These are phyloP conservation scores for Podargus strigoides DNA, from an alignment of 2,797 vertebrate genomes.

Conservation along the genomic window DNA sequence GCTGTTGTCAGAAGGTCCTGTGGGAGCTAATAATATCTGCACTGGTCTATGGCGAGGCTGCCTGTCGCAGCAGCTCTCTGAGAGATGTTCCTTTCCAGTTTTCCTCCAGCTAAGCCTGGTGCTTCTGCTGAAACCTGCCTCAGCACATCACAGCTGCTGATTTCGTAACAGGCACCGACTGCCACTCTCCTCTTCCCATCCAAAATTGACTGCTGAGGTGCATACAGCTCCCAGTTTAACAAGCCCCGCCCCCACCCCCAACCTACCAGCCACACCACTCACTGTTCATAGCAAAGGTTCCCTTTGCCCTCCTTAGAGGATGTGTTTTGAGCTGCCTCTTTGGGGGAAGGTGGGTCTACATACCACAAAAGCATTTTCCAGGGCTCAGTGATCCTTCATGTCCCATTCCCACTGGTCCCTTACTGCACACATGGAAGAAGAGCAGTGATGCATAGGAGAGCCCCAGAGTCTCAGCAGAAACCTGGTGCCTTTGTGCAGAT, in stretches of 20 bases:
- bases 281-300: not conserved
- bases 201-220: not conserved
- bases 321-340: not conserved
- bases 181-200: fast-evolving
- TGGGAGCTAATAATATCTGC: not conserved
- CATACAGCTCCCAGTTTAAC: not conserved
- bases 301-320: not conserved
- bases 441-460: not conserved
- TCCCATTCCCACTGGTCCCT: not conserved
- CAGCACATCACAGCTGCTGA: fast-evolving
- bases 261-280: not conserved
- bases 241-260: fast-evolving
- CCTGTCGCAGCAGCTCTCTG: not conserved
- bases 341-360: not conserved
- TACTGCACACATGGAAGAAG: fast-evolving
- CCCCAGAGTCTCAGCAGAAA: not conserved
- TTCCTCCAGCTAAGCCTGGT: not conserved
- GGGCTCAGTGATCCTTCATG: not conserved
- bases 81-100: not conserved
- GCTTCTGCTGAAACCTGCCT: not conserved
- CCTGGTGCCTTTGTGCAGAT: not conserved
- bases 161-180: fast-evolving
- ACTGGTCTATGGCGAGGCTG: not conserved
- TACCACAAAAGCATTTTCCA: not conserved
- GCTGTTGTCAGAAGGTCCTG: not conserved